Evolutionary conservation across 2,113 vertebrate genomes (phyloP).

Genomic region (Syngnathus scovelli): DNA sequence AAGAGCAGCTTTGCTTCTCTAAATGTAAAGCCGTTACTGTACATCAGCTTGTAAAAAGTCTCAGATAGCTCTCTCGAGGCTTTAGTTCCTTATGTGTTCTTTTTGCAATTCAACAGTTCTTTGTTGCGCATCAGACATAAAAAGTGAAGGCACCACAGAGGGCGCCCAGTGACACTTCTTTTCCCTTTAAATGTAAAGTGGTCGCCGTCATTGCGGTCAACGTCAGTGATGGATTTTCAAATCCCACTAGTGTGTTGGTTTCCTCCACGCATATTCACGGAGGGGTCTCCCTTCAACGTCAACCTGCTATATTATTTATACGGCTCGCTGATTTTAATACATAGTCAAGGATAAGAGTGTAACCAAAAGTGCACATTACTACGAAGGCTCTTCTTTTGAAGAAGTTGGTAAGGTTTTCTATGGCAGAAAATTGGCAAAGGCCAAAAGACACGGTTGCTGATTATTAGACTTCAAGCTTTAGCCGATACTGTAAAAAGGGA

Average conservation of each 20-base stretch:
- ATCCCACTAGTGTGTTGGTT: slow-evolving; percentile 15
- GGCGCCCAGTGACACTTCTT: slow-evolving; percentile 27
- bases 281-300: slow-evolving; percentile 24
- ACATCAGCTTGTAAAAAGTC: slow-evolving; percentile 35
- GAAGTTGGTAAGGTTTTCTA: neutral
- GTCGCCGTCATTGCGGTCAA: slow-evolving; percentile 26
- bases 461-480: too few species aligned
- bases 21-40: slow-evolving; percentile 40
- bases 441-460: neutral
- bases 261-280: slow-evolving; percentile 13
- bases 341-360: neutral
- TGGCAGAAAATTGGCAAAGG: neutral
- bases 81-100: slow-evolving; percentile 33
- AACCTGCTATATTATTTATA: slow-evolving; percentile 15
- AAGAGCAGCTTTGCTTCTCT: slow-evolving; percentile 44
- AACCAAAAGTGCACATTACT: neutral
- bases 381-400: neutral
- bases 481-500: neutral
- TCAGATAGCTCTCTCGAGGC: slow-evolving; percentile 24
- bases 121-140: slow-evolving; percentile 43
- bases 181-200: slow-evolving; percentile 42
- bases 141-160: slow-evolving; percentile 26
- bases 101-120: slow-evolving; percentile 43
- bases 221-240: slow-evolving; percentile 28
- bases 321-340: slow-evolving; percentile 6